Conservation (phyloP, 2,888 invertebrate genomes). For the Phalangium opilio region DNA sequence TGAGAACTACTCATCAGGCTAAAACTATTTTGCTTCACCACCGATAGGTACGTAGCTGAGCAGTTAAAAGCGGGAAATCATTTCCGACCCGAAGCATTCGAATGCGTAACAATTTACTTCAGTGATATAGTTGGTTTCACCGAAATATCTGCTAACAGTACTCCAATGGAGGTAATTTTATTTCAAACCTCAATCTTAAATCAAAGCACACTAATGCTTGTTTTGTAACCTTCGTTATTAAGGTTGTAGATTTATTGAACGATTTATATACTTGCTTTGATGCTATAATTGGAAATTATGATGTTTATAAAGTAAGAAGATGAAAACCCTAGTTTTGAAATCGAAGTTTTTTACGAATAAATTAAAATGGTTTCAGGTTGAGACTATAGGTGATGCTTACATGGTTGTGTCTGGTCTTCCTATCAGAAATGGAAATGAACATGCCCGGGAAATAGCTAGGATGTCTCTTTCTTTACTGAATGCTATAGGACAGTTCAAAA, state of each 20-base stretch:
- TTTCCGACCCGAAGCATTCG: slow-evolving; percentile 19
- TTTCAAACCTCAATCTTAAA: too few species aligned
- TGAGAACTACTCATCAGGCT: too few species aligned
- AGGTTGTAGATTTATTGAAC: slow-evolving; percentile 17
- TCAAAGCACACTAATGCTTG: too few species aligned
- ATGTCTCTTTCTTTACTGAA: slow-evolving; percentile 31
- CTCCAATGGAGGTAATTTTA: slow-evolving; percentile 17
- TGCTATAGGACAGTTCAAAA: slow-evolving; percentile 30
- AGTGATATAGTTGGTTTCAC: slow-evolving; percentile 21
- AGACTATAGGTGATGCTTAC: slow-evolving; percentile 24
- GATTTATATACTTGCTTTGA: slow-evolving; percentile 19
- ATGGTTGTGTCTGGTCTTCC: slow-evolving; percentile 35
- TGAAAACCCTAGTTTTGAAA: too few species aligned
- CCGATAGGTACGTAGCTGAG: slow-evolving; percentile 20
- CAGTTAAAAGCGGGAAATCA: slow-evolving; percentile 19
- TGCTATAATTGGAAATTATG: slow-evolving; percentile 17
- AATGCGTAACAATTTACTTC: slow-evolving; percentile 20
- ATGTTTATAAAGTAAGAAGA: slow-evolving; percentile 15
- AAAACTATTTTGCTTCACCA: neutral
- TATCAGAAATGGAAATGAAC: slow-evolving; percentile 29
- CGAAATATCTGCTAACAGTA: slow-evolving; percentile 16
- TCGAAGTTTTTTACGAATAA: too few species aligned
- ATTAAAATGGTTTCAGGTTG: slow-evolving; percentile 9
- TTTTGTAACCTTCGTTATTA: neutral
- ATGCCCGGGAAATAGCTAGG: slow-evolving; percentile 31